phyloP scores from a whole-genome alignment of 2,797 vertebrate genomes.

The Chiroxiphia lanceolata region DNA sequence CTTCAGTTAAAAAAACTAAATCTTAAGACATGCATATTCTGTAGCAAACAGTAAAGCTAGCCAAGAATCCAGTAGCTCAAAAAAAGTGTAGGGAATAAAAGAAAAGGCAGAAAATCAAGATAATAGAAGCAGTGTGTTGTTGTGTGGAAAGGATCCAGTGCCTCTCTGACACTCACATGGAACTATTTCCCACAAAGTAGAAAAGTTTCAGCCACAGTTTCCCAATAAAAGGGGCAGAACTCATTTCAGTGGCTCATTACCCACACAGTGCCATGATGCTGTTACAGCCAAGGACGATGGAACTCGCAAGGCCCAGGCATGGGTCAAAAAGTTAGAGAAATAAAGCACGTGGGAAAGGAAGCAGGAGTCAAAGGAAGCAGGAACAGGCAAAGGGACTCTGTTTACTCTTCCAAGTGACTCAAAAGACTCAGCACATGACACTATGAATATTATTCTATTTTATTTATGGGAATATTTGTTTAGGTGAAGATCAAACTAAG shows the following conservation, averaged over 20 bases:
- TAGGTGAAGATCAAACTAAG: not conserved
- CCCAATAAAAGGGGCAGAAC: not conserved
- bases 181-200: not conserved
- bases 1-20: not conserved
- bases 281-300: not conserved
- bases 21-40: not conserved
- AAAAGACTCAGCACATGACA: not conserved
- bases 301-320: not conserved
- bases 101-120: not conserved
- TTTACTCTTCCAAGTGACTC: constrained; percentile 21
- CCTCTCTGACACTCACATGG: not conserved
- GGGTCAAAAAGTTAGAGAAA: constrained; percentile 30
- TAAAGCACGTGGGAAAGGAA: constrained; percentile 50
- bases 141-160: not conserved
- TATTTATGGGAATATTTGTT: constrained; percentile 39
- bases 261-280: accelerated
- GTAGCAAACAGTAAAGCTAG: not conserved
- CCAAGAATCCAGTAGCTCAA: not conserved
- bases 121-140: not conserved
- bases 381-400: constrained; percentile 2
- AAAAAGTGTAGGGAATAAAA: not conserved
- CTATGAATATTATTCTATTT: not conserved
- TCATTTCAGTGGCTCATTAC: not conserved
- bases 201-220: not conserved
- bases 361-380: constrained; percentile 17